Evolutionary conservation across 2,113 vertebrate genomes (phyloP).

Genomic region (Craseonycteris thonglongyai): DNA sequence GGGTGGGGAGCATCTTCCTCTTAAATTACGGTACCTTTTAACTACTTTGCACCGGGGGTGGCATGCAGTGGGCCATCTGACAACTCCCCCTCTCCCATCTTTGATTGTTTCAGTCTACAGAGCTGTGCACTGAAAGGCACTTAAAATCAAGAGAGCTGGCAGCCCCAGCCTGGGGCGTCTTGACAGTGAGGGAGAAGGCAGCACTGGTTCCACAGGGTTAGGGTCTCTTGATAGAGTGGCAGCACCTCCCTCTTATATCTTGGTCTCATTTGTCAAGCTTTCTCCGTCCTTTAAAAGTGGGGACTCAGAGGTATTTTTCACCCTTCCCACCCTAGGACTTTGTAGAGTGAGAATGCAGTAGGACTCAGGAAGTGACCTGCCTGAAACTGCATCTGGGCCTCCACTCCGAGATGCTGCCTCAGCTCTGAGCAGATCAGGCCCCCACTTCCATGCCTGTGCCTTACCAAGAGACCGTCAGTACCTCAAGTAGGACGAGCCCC

Average conservation of each 20-base stretch:
- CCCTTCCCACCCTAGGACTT: background rate
- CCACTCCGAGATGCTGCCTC: background rate
- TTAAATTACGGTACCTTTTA: background rate
- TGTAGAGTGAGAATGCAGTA: background rate
- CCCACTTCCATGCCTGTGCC: background rate
- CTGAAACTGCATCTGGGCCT: background rate
- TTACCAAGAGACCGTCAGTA: background rate
- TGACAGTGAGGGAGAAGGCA: background rate
- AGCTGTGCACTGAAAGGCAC: slow-evolving; percentile 17
- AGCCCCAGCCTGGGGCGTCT: background rate
- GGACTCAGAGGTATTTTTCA: background rate
- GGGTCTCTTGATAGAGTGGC: background rate
- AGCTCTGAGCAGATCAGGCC: background rate
- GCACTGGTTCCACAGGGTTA: background rate
- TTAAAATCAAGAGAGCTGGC: slow-evolving; percentile 37
- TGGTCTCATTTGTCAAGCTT: background rate
- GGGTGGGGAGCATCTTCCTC: background rate
- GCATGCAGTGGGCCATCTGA: slow-evolving; percentile 33
- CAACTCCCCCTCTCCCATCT: background rate
- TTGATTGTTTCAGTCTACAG: slow-evolving; percentile 44
- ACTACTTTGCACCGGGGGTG: slow-evolving; percentile 7
- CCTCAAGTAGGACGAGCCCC: background rate
- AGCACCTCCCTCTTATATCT: background rate
- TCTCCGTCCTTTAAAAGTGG: background rate
- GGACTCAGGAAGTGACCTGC: background rate